Evolutionary conservation across 2,888 invertebrate genomes (phyloP), one percentile per base, ranked within the genome.

Genomic region (Nematopogon swammerdamellus): DNA sequence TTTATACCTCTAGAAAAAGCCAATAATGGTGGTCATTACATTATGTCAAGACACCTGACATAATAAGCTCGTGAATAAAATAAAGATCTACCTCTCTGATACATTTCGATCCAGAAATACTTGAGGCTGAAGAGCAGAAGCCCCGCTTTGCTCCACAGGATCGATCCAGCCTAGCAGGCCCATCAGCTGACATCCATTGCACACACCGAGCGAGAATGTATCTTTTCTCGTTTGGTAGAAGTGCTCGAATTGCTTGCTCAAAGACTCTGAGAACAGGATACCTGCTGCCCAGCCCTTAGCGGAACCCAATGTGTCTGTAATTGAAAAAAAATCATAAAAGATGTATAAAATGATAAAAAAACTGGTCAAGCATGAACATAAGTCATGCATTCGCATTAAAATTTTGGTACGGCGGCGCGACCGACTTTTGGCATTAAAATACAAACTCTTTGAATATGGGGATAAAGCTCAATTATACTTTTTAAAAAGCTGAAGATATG

Each of bases 231-330:
- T 72, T 14, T 72, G 59, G 57, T 82, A 84, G 72, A 98, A 99
- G 49, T 82, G 77, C 18, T 85, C 73, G 58, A 99, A 89, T 65
- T 96, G 92, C 1, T 83, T 73, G 54, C 82, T 81, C n/a, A 97
- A 67, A 2, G 80, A 76, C 10, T 86, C 82, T 58, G 94, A 91
- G 68, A 93, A 95, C 42, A 91, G 70, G 44, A 97, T 88, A 55
- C 92, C 90, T 0, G 94, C 96, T 0, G 97, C 96, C 98, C 98
- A 98, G 42, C 98, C 97, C 79, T 96, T 97, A 0, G 95, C 97
- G 0, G 97, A 97, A 4, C 98, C 98, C 48, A 97, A 80, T 0
- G 97, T 98, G 68, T 95, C 94, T 90, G 65, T 17, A 63, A 67
- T 53, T 42, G 16, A 48, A 25, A 54, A 57, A 30, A 52, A 30